Evolutionary conservation across 2,888 invertebrate genomes (phyloP), one percentile per base, ranked within the genome.

Genomic region (Podotricha telesiphe): DNA sequence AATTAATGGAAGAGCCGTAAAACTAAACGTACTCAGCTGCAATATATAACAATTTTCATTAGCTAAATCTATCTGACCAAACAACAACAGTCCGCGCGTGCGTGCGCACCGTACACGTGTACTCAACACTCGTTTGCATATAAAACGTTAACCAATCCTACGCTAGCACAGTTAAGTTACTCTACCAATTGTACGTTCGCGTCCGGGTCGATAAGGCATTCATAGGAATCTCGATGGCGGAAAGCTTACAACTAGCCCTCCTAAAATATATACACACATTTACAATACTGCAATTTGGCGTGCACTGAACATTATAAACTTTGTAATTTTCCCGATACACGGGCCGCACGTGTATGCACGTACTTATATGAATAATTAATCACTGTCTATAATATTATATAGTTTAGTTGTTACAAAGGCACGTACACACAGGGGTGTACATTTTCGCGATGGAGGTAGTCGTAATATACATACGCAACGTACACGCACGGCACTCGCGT

Each of bases 1-100:
- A 84, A 76, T 79, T 85, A 87, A 87, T 88, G 89, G 89, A 88
- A 89, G 88, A 89, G 86, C 87, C 79, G 81, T 81, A 73, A 78
- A 87, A 87, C 85, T 84, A 85, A 88, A 85, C 79, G 83, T 83
- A 84, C 77, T 78, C 78, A 78, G 85, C 82, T 82, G 82, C 83
- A 72, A 73, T 73, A 73, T 73, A 71, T 70, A 70, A 72, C 70
- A 72, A 72, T 70, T 59, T n/a, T 66, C 17, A 64, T 67, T 45
- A 72, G 70, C 70, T 66, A 68, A 70, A 72, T 55, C 70, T 51
- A 69, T 69, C 65, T 59, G 66, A 73, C 69, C 74, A 73, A 69
- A 65, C 65, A 70, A 72, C 67, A 67, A 71, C 13, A 55, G 55
- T 59, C 75, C 78, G 82, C 80, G 78, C 78, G 75, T 77, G 74